A percentile compares a stretch with the other conserved stretches of the same genome.
Evolutionary conservation across 2,888 invertebrate genomes (phyloP).

Genomic region (Cylindroiulus punctatus): DNA sequence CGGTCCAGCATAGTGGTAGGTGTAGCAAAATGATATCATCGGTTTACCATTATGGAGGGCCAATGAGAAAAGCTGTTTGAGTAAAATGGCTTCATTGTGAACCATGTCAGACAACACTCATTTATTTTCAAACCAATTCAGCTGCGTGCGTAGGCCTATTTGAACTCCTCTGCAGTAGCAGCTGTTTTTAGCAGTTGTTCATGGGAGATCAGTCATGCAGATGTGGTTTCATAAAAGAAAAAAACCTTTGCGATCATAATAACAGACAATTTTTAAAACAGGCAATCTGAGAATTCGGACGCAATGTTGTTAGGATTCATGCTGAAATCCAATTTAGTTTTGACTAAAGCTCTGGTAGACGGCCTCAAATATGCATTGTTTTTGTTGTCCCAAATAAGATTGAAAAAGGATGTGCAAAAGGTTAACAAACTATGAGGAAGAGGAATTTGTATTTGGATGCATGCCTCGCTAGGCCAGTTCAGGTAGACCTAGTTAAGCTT

Average conservation of each 20-base stretch:
- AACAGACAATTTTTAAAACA: not conserved
- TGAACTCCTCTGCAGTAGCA: not conserved
- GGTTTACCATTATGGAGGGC: too few species aligned
- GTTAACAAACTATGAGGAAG: conserved; percentile 2
- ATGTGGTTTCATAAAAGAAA: not conserved
- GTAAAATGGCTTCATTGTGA: not conserved
- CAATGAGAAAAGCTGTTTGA: not conserved
- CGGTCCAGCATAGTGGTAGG: too few species aligned
- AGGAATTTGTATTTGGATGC: not conserved
- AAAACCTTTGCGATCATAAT: not conserved
- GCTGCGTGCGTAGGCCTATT: not conserved
- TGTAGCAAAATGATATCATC: too few species aligned
- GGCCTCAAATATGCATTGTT: not conserved
- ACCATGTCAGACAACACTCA: not conserved
- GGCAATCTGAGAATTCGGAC: not conserved
- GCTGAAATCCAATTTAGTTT: conserved; percentile 3
- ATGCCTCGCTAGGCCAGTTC: not conserved
- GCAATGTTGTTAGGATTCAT: not conserved
- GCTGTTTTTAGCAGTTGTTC: not conserved
- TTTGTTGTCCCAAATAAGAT: not conserved
- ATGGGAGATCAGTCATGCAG: not conserved
- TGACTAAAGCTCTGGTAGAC: not conserved
- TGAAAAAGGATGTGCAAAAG: not conserved
- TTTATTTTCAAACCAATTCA: not conserved
- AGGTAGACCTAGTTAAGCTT: not conserved